Percentiles rank a stretch among this genome's conserved stretches.
phyloP scores from a whole-genome alignment of 2,888 invertebrate genomes.

The Eubasilissa splendida region DNA sequence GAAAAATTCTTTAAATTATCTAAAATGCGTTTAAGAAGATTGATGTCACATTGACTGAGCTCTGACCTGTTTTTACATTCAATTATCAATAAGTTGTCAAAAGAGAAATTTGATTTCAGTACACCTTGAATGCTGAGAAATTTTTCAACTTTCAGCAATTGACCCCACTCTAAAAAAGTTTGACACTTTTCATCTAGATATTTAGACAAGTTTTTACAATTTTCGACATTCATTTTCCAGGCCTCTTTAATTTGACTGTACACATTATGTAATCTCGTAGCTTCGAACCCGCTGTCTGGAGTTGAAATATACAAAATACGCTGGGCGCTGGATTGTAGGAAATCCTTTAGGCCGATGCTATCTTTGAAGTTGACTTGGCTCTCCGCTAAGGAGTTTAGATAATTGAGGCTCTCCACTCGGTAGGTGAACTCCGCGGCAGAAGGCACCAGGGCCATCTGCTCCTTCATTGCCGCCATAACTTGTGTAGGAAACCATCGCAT shows the following conservation, averaged over 20 bases:
- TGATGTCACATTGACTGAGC: not conserved
- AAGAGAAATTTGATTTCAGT: not conserved
- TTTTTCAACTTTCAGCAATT: not conserved
- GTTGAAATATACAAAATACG: not conserved
- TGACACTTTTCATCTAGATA: not conserved
- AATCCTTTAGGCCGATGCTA: not conserved
- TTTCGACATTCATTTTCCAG: not conserved
- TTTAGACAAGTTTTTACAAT: not conserved
- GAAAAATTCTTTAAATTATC: not conserved
- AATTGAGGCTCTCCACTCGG: not conserved
- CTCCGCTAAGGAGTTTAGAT: not conserved
- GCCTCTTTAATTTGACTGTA: not conserved
- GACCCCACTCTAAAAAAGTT: constrained; percentile 16
- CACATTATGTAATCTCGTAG: not conserved
- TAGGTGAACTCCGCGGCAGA: constrained; percentile 1
- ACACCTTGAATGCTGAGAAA: not conserved
- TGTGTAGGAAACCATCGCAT: not conserved
- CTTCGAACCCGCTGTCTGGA: not conserved
- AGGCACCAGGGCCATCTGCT: not conserved
- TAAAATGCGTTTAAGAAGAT: not conserved
- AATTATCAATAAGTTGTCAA: constrained; percentile 1
- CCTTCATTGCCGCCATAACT: not conserved
- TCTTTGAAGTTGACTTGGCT: not conserved
- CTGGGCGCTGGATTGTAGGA: not conserved
- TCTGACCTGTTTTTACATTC: not conserved